Evolutionary conservation across 2,888 invertebrate species (phyloP), one percentile per base, ranked within the genome.

Genomic region (Malthinus flaveolus): DNA sequence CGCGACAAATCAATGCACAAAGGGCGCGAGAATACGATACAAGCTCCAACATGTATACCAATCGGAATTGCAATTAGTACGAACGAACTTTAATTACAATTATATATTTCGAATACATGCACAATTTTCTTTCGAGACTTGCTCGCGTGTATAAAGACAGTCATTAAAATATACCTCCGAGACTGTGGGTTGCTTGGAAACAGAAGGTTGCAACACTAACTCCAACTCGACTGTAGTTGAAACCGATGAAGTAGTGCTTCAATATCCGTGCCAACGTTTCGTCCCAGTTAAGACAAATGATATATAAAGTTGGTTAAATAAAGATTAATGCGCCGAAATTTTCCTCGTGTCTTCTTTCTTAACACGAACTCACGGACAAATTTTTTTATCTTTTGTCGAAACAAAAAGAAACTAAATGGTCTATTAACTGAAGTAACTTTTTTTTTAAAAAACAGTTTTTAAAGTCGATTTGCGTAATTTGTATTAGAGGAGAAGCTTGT

Each of bases 161-260:
- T 32, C 33, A 46, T 50, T 56, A 51, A 56, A 56, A 45, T 51
- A 50, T 23, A 56, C 56, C 56, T 56, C 46, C 23, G 46, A 46
- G 56, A 56, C 49, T 32, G 11, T 12, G 56, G 51, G 56, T 56
- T 56, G 56, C 56, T 56, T 56, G 13, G 56, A 46, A 56, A 56
- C 51, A 46, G 46, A 45, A 56, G 46, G 51, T 56, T 47, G 56
- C 56, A 56, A 51, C 56, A 56, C 37, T 51, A 46, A 46, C 9
- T 56, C 36, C 32, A 23, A 23, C 23, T 23, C 23, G 23, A 23
- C 23, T 23, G 23, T 23, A 37, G 36, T 50, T 50, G 47, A 46
- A 50, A 39, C 39, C 49, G 36, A 49, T 56, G 49, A 49, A 49
- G 36, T 55, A 42, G 13, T 32, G 11, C 47, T 44, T 42, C 36